Evolutionary conservation across 2,797 vertebrate genomes (phyloP).

Genomic region (Gadopsis bispinosus): DNA sequence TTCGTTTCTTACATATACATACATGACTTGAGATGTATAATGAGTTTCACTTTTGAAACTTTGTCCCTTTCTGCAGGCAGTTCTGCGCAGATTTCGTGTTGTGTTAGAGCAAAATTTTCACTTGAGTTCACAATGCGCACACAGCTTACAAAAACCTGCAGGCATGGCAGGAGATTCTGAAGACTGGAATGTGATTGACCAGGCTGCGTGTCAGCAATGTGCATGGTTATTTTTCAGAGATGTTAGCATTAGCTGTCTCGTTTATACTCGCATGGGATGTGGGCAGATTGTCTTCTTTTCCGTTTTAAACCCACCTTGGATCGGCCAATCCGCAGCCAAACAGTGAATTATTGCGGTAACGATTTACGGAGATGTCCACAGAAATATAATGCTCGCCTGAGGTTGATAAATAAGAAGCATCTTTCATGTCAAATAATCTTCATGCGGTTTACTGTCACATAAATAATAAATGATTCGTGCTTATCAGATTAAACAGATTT

Average conservation of each 20-base stretch:
- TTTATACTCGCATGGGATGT: neutral
- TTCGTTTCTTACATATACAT: conserved; percentile 39
- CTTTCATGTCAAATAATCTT: neutral
- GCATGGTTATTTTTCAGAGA: conserved; percentile 49
- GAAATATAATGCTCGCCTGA: neutral
- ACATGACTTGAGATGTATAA: conserved; percentile 56
- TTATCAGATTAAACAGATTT: neutral
- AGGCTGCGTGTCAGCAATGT: conserved; percentile 47
- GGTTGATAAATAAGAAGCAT: neutral
- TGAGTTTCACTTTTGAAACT: conserved; percentile 62
- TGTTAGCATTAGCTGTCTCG: conserved; percentile 9
- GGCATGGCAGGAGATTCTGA: conserved; percentile 46
- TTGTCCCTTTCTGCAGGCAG: conserved; percentile 55
- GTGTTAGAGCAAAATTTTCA: conserved; percentile 59
- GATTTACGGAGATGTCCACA: neutral
- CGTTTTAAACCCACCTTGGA: neutral
- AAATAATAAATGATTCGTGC: neutral
- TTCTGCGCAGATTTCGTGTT: conserved; percentile 54
- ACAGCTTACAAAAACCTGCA: conserved; percentile 56
- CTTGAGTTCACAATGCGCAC: conserved; percentile 68
- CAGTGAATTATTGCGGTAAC: neutral
- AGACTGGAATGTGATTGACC: conserved; percentile 26
- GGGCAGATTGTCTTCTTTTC: neutral
- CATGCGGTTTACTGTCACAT: neutral
- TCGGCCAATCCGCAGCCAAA: neutral